Base-by-base conservation (phyloP, 2,888 invertebrate genomes). In the Chaetogeoica ovagalla region DNA sequence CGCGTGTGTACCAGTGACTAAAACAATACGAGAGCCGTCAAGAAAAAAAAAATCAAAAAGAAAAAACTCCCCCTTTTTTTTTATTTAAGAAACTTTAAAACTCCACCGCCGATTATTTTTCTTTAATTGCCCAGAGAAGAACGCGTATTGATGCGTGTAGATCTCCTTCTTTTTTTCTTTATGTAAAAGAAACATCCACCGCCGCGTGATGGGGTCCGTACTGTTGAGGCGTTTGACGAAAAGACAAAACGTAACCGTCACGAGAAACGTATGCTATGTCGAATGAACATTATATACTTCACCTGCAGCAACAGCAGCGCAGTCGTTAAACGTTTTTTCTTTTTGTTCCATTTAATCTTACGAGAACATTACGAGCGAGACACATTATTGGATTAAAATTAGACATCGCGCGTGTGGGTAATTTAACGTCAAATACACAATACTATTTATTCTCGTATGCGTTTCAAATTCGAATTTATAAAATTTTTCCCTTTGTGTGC, bases 51-150 rank as follows among this genome's bases (percentile, higher is more conserved):
- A 30, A 43, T 55, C 55, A 19, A 8, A 37, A 63, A 63, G 37
- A 63, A 63, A 63, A 15, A 63, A 23, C 19, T 8, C 30, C 2
- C 17, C 48, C 4, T 48, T 13, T 48, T 63, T 48, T 43, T 39
- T 23, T 63, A 19, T 19, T 21, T 7, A 21, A 43, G 21, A 1
- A 39, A 69, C 68, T 69, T 48, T 48, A 9, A 69, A 69, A 75
- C 74, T 66, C 19, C 57, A 57, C 65, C 23, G 57, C 9, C 74
- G 76, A 76, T 76, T 76, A 76, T 77, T 77, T 77, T 48, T 77
- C 69, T 77, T 77, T 77, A 77, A 77, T 77, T 69, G 76, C 69
- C 76, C 76, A 52, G 62, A 77, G 30, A 30, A 60, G n/a, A 69
- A 68, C 19, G 76, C 52, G 48, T 39, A 69, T 21, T 59, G 69